Evolutionary conservation across 2,888 invertebrate species (phyloP), one percentile per base, ranked within the genome.

Genomic region (Tetragnatha montana): DNA sequence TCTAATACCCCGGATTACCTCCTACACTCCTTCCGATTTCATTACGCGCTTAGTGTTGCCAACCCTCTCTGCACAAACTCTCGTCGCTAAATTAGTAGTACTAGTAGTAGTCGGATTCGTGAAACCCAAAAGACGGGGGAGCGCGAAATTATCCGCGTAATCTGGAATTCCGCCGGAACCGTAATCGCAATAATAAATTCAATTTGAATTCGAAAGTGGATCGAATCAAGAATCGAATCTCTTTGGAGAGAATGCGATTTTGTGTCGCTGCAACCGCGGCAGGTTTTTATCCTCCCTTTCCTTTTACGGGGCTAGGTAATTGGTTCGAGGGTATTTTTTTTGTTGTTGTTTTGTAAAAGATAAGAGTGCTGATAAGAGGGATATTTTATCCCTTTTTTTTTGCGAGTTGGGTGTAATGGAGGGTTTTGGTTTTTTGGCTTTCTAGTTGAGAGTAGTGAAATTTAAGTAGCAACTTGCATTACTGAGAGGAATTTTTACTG

Each of bases 141-240:
- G 7, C 60, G 14, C 60, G 60, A 17, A 60, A 60, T 60, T 60
- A 60, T 60, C 60, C 17, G 60, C 60, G 49, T 19, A 50, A 4
- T 6, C 47, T 14, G 19, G 14, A 19, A 19, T 50, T n/a, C 50
- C 51, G 12, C 47, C 21, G 22, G 12, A 35, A 60, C 17, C 60
- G 60, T 60, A 60, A 60, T 60, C 60, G 78, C 51, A 69, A 69
- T 80, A 69, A 69, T 80, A 80, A 69, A 80, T 80, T 69, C 80
- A 70, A 80, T 80, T 80, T 80, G 47, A 80, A 80, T 80, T 49
- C 80, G 35, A 8, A 49, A 80, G 80, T 8, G 69, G 80, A 80
- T 69, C 35, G 60, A 69, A 69, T 69, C 80, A 35, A 17, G 69
- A 80, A 80, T 70, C 69, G 47, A 68, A 35, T 80, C 35, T 21